These are phyloP conservation scores for Galerucella calmariensis DNA, from an alignment of 2,888 invertebrate genomes.

Conservation along the genomic window DNA sequence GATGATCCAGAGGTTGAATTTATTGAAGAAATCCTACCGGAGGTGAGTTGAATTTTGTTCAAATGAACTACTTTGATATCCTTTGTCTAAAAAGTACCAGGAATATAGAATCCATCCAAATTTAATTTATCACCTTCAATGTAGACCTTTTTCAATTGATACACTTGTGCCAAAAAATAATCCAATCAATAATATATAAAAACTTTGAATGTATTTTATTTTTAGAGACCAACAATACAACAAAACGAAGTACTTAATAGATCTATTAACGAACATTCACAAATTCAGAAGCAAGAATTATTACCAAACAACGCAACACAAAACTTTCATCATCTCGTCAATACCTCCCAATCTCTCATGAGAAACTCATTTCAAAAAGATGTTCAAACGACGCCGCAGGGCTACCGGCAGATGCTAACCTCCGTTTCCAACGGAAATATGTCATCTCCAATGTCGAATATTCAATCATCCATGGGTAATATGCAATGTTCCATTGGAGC, in stretches of 20 bases:
- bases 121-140: too few relatives aligned
- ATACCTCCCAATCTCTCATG: background rate
- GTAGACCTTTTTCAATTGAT: too few relatives aligned
- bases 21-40: slow-evolving; percentile 39
- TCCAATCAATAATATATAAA: too few relatives aligned
- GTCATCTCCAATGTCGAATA: slow-evolving; percentile 20
- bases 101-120: too few relatives aligned
- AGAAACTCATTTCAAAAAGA: slow-evolving; percentile 2
- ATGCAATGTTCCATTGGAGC: background rate
- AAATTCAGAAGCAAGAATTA: slow-evolving; percentile 11
- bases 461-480: slow-evolving; percentile 8
- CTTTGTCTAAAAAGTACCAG: too few relatives aligned
- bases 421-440: slow-evolving; percentile 14
- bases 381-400: background rate
- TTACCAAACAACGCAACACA: background rate
- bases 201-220: background rate
- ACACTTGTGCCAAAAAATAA: too few relatives aligned
- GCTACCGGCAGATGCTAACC: slow-evolving; percentile 1
- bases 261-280: slow-evolving; percentile 21
- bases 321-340: background rate
- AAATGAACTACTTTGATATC: too few relatives aligned
- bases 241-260: slow-evolving; percentile 27
- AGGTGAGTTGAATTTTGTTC: slow-evolving; percentile 22
- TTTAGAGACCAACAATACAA: slow-evolving; percentile 34
- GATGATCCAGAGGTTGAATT: slow-evolving; percentile 40